phyloP scores from a whole-genome alignment of 2,797 vertebrate species.

The Cryptoprocta ferox region DNA sequence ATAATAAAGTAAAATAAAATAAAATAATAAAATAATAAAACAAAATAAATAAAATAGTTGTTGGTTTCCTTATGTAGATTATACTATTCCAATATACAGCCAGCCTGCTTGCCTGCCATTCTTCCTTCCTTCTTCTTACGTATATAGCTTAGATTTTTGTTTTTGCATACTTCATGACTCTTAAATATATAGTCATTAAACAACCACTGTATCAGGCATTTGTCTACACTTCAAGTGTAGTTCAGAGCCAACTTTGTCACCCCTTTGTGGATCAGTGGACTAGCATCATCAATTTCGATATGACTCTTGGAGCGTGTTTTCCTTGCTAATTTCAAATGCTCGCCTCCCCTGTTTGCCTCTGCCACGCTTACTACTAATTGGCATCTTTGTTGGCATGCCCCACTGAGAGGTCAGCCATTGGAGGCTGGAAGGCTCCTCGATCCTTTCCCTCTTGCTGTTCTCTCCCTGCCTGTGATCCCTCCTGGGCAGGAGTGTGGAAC shows the following conservation, averaged over 20 bases:
- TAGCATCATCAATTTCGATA: neutral
- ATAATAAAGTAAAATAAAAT: too few species aligned
- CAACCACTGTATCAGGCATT: neutral
- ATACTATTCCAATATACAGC: neutral
- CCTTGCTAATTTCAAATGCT: slow-evolving; percentile 45
- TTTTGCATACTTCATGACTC: neutral
- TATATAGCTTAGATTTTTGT: neutral
- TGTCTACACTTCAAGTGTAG: too few species aligned
- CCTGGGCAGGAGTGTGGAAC: neutral
- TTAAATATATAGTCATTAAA: neutral
- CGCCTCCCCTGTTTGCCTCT: neutral
- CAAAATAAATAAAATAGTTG: neutral
- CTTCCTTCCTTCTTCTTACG: neutral
- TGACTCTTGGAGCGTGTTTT: neutral
- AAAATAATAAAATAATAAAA: too few species aligned
- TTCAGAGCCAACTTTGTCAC: neutral
- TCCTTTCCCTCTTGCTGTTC: neutral
- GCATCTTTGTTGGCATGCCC: neutral
- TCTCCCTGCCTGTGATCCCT: neutral
- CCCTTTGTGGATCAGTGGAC: neutral
- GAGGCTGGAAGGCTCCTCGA: neutral
- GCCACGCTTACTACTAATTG: neutral
- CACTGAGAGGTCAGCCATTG: neutral
- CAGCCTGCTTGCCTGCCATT: neutral
- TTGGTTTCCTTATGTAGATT: neutral